A percentile compares a stretch with the other conserved stretches of the same genome.
Evolutionary conservation across 1,140 invertebrate species (phyloP).

Genomic region (Papilio glaucus): DNA sequence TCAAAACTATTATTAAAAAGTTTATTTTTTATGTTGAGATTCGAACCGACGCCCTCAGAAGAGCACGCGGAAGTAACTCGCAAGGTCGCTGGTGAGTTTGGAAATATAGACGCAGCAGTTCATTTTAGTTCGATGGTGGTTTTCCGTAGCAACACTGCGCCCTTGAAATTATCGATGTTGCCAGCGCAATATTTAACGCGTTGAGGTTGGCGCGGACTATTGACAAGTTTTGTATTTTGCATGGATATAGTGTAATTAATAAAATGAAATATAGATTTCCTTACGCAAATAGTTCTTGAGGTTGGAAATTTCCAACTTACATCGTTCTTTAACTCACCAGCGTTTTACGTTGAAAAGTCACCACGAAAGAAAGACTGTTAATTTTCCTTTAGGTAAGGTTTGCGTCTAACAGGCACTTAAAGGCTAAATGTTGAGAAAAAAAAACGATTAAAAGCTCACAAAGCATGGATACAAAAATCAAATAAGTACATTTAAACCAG

Average conservation of each 20-base stretch:
- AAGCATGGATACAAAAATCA: too few relatives aligned
- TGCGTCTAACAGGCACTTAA: too few relatives aligned
- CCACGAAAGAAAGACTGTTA: too few relatives aligned
- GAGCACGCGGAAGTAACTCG: not conserved
- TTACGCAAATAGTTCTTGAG: not conserved
- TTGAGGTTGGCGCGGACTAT: conserved; percentile 5
- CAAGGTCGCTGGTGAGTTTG: conserved; percentile 8
- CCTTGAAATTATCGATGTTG: conserved; percentile 10
- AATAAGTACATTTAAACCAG: not conserved
- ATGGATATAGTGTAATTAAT: not conserved
- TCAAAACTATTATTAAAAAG: not conserved
- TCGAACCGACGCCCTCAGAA: conserved; percentile 3
- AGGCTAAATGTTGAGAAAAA: too few relatives aligned
- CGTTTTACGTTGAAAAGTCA: too few relatives aligned
- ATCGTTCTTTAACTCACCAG: too few relatives aligned
- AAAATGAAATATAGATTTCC: not conserved
- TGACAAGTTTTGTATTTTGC: not conserved
- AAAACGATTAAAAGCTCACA: too few relatives aligned
- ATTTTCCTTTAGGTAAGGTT: too few relatives aligned
- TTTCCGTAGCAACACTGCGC: conserved; percentile 14
- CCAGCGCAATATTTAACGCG: not conserved
- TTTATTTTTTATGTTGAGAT: not conserved
- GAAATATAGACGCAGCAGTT: not conserved
- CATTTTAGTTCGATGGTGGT: not conserved
- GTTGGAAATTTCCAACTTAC: too few relatives aligned